These are phyloP conservation scores for Nestor notabilis DNA, from an alignment of 2,113 vertebrate species.

Conservation along the genomic window DNA sequence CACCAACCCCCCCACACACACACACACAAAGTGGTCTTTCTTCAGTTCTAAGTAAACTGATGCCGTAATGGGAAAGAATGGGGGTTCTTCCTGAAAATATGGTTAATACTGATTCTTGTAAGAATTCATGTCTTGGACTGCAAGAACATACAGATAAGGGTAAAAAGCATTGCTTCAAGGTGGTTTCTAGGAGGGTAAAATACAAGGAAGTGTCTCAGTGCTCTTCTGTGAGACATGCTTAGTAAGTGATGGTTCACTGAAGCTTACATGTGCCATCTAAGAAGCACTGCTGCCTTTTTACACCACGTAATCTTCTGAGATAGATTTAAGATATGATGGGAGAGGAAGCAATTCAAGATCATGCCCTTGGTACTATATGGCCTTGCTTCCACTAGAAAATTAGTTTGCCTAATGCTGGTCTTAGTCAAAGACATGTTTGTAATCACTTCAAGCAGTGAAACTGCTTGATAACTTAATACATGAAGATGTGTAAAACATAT, in stretches of 20 bases:
- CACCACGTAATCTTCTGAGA: not conserved
- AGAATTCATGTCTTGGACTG: not conserved
- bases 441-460: not conserved
- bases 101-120: not conserved
- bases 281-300: not conserved
- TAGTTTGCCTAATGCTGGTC: not conserved
- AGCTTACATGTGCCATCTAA: not conserved
- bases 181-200: not conserved
- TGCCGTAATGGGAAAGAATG: not conserved
- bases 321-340: not conserved
- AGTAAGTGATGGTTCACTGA: not conserved
- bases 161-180: not conserved
- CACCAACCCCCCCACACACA: fast-evolving
- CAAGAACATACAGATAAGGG: not conserved
- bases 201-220: not conserved
- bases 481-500: not conserved
- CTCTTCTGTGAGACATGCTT: not conserved
- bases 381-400: not conserved
- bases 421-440: not conserved
- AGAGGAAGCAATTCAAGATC: not conserved
- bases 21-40: not conserved
- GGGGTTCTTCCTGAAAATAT: not conserved
- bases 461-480: not conserved
- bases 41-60: not conserved
- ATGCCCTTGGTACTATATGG: not conserved